Base-by-base conservation (phyloP, 2,888 invertebrate species). In the Apotomis betuletana region DNA sequence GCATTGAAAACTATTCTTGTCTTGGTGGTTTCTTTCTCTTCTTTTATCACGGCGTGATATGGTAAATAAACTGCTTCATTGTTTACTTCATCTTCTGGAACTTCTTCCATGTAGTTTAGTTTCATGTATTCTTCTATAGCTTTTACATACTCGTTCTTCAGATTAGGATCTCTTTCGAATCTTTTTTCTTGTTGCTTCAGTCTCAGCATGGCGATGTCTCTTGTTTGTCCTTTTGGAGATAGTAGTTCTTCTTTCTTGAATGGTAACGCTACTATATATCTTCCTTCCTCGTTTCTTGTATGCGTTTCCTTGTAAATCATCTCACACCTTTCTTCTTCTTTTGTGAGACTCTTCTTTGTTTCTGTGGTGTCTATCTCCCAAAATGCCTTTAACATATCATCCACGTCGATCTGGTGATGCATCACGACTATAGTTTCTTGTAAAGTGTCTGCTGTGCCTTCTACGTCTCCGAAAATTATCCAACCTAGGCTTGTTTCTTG, bases 401-500 rank as follows among this genome's bases (percentile, higher is more conserved):
- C 65, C 4, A 65, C 10, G n/a, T 65, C 13, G 4, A 65, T 3
- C 9, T 52, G 55, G 27, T 65, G 65, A 65, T 57, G 65, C 65
- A 65, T 65, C 4, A 57, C 57, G 3, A 41, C n/a, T n/a, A 59
- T 38, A 13, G 4, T 41, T 59, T 59, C 41, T 4, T 59, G 38
- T n/a, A 41, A 12, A n/a, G 5, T 38, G 3, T n/a, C 38, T 41
- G 41, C 41, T 41, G 41, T 41, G 6, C 6, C 59, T 12, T 15
- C 38, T 5, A 13, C 12, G 10, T 59, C 12, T 59, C 59, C 38
- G n/a, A 55, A 27, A 9, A 55, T 3, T 59, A 77, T 75, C 76
- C 77, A 77, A 5, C 77, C 77, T 15, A 77, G 70, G 62, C 54
- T 73, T 27, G 78, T 78, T 27, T 76, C 59, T 68, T 76, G 77